Base-by-base conservation (phyloP, 2,113 vertebrate genomes). In the Urocynchramus pylzowi region DNA sequence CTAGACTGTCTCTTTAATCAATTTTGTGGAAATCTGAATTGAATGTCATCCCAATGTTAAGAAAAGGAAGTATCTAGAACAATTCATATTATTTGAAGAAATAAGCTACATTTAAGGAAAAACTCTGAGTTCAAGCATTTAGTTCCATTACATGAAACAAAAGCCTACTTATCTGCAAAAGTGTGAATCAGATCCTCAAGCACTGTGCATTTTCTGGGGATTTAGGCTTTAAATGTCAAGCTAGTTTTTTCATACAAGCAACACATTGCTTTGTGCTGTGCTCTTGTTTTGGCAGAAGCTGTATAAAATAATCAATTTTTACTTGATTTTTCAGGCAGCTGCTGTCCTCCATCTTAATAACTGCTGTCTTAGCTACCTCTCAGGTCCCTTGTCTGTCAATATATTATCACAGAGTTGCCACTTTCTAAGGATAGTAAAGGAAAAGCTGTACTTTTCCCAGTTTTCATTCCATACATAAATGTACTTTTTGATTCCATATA, bases 1-100 rank as follows among this genome's bases (percentile, higher is more conserved):
- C 74, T 87, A 87, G 73, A 90, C 70, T 84, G 37, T 61, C 54
- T 79, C 57, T 96, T 96, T 94, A 85, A 52, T 93, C 18, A 95
- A 6, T 87, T 95, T 49, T 96, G 39, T 90, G 67, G 80, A 93
- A 95, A 80, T 76, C 42, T 57, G 67, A 81, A 70, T 81, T 84
- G 35, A 90, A 67, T 84, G 45, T 82, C 89, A 94, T 35, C 81
- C 84, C 53, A 79, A 20, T 50, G 65, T 87, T 82, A 78, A 60
- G 61, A 91, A 96, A 95, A 91, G 69, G 6, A 93, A 33, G 18
- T 53, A 56, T 84, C 61, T 81, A 60, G 35, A 77, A 41, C 15
- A 74, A 52, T 30, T 71, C 10, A 20, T 59, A 12, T 70, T 52
- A 44, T 14, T 85, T 68, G 67, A 71, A 68, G 47, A 37, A 54